phyloP scores from a whole-genome alignment of 1,140 invertebrate genomes.

The Anadara kagoshimensis region DNA sequence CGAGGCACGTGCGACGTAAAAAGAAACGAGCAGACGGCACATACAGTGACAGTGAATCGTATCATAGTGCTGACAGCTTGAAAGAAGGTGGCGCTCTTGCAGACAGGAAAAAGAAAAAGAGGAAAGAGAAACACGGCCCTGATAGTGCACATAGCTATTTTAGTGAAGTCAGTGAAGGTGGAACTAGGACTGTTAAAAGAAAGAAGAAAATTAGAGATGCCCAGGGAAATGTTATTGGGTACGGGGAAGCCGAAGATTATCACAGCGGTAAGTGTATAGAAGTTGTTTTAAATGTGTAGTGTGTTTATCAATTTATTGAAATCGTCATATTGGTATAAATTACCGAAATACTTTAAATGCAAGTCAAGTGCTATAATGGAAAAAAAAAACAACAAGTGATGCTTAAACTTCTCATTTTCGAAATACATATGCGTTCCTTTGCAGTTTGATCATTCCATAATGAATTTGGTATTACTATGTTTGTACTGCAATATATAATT shows the following conservation, averaged over 20 bases:
- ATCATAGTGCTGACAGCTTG: conserved; percentile 69
- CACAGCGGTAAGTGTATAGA: conserved; percentile 27
- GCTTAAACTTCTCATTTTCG: too few species aligned
- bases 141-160: conserved; percentile 71
- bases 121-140: conserved; percentile 55
- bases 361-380: too few species aligned
- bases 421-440: too few species aligned
- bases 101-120: conserved; percentile 57
- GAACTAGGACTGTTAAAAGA: conserved; percentile 54
- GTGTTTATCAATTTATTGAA: too few species aligned
- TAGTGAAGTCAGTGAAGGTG: conserved; percentile 70
- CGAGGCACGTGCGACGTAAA: conserved; percentile 63
- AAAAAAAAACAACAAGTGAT: too few species aligned
- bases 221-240: conserved; percentile 70
- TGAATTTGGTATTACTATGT: too few species aligned
- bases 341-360: too few species aligned
- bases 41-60: conserved; percentile 67
- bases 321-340: too few species aligned
- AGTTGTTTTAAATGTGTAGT: too few species aligned
- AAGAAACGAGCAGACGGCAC: conserved; percentile 68
- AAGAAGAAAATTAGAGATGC: conserved; percentile 65
- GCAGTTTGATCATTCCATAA: too few species aligned
- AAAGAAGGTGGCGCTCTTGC: conserved; percentile 61
- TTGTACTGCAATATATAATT: too few species aligned
- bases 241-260: conserved; percentile 59